These are phyloP conservation scores for Halyomorpha halys DNA, from an alignment of 1,140 invertebrate genomes.

Conservation along the genomic window DNA sequence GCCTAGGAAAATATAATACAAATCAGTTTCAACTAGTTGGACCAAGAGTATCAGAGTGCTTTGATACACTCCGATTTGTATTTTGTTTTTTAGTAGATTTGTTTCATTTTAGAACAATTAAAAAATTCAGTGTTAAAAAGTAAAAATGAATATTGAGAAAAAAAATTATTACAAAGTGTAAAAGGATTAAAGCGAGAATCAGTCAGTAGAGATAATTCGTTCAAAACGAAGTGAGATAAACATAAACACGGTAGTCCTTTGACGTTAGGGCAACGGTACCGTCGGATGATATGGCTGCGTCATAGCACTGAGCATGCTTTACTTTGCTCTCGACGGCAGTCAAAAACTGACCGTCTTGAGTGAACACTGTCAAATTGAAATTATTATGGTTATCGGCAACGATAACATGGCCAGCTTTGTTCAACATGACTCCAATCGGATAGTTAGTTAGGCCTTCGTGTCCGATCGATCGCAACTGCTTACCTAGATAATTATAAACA, in stretches of 20 bases:
- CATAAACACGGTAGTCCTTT: conserved; percentile 97
- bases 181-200: conserved; percentile 14
- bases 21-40: conserved; percentile 11
- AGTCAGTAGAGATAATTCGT: conserved; percentile 15
- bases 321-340: conserved; percentile 97
- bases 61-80: neutral
- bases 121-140: neutral
- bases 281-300: conserved; percentile 97
- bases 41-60: conserved; percentile 6
- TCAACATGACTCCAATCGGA: conserved; percentile 97
- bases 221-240: conserved; percentile 51
- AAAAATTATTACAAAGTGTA: neutral
- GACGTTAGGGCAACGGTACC: conserved; percentile 95
- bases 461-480: conserved; percentile 91
- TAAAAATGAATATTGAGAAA: neutral
- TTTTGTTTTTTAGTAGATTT: neutral
- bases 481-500: conserved; percentile 97
- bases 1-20: conserved; percentile 6
- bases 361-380: conserved; percentile 98
- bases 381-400: conserved; percentile 99
- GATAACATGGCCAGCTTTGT: conserved; percentile 87
- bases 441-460: conserved; percentile 98
- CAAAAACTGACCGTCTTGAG: conserved; percentile 89
- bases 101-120: neutral
- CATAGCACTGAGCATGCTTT: conserved; percentile 99